Conservation (phyloP, 1,140 invertebrate genomes). For the Penaeus vannamei region DNA sequence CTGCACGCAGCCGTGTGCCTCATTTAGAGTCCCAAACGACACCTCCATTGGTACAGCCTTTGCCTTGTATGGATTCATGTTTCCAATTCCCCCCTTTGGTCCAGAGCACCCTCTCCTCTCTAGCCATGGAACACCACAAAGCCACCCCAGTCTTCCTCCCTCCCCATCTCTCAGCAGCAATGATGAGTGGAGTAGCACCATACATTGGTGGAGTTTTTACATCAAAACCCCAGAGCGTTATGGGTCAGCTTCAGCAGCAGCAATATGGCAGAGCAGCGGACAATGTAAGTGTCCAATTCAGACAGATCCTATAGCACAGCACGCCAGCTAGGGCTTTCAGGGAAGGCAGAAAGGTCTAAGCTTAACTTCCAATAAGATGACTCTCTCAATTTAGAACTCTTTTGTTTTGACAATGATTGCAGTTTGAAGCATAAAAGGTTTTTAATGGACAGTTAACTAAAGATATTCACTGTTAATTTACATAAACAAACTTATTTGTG, state of each 20-base stretch:
- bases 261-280: conserved; percentile 47
- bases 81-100: not conserved
- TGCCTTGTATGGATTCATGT: not conserved
- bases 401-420: too few species aligned
- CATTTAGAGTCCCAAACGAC: not conserved
- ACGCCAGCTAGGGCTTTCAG: conserved; percentile 41
- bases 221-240: conserved; percentile 37
- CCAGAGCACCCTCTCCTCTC: conserved; percentile 17
- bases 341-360: conserved; percentile 8
- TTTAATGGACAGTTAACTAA: too few species aligned
- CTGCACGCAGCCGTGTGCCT: conserved; percentile 21
- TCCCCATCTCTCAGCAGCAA: conserved; percentile 58
- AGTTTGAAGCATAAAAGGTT: too few species aligned
- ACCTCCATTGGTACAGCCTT: conserved; percentile 1
- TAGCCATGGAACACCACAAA: conserved; percentile 41
- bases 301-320: conserved; percentile 34
- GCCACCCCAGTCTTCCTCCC: conserved; percentile 55
- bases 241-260: conserved; percentile 52
- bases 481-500: too few species aligned
- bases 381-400: too few species aligned
- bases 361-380: too few species aligned
- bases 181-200: conserved; percentile 57
- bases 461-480: too few species aligned
- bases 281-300: conserved; percentile 56
- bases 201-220: conserved; percentile 42